These are phyloP conservation scores for Geodia barretti DNA, from an alignment of 37 sponge, comb jelly and placozoan species.

Conservation along the genomic window DNA sequence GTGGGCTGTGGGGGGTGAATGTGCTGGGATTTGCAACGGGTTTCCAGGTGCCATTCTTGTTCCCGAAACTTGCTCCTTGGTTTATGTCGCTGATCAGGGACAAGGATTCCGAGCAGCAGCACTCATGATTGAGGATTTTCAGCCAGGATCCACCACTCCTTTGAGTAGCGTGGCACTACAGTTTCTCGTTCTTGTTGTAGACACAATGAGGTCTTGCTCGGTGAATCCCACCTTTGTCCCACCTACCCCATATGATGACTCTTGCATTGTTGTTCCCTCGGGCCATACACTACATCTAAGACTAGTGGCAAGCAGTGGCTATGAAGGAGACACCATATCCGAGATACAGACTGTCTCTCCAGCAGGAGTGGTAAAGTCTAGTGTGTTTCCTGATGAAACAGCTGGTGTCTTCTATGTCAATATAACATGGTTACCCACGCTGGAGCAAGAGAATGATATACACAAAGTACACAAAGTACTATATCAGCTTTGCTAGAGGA, in stretches of 20 bases:
- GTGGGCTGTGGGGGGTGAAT: slow-evolving; percentile 42
- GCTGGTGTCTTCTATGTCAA: slow-evolving; percentile 20
- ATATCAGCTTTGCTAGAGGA: slow-evolving; percentile 27
- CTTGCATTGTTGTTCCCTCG: slow-evolving; percentile 32
- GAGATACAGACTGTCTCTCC: slow-evolving; percentile 37
- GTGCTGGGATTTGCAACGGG: slow-evolving; percentile 43
- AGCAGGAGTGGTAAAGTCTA: not conserved
- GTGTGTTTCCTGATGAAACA: not conserved
- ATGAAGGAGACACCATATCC: slow-evolving; percentile 2
- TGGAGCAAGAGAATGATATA: slow-evolving; percentile 25
- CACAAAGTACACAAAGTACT: slow-evolving; percentile 23
- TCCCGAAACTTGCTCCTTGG: slow-evolving; percentile 11
- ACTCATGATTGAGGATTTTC: slow-evolving; percentile 40
- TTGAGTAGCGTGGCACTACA: slow-evolving; percentile 51
- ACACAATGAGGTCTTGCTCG: slow-evolving; percentile 24
- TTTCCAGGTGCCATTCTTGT: slow-evolving; percentile 53
- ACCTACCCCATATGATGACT: slow-evolving; percentile 2
- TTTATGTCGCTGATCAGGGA: slow-evolving; percentile 18
- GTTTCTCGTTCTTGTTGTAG: slow-evolving; percentile 34
- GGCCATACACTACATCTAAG: slow-evolving; percentile 10
- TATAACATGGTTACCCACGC: slow-evolving; percentile 25
- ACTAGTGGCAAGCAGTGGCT: slow-evolving; percentile 32
- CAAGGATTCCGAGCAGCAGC: slow-evolving; percentile 38
- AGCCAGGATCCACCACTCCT: slow-evolving; percentile 3
- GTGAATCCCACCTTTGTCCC: slow-evolving; percentile 6